Evolutionary conservation across 2,113 vertebrate genomes (phyloP), one percentile per base, ranked within the genome.

Genomic region (Pampusana beccarii): DNA sequence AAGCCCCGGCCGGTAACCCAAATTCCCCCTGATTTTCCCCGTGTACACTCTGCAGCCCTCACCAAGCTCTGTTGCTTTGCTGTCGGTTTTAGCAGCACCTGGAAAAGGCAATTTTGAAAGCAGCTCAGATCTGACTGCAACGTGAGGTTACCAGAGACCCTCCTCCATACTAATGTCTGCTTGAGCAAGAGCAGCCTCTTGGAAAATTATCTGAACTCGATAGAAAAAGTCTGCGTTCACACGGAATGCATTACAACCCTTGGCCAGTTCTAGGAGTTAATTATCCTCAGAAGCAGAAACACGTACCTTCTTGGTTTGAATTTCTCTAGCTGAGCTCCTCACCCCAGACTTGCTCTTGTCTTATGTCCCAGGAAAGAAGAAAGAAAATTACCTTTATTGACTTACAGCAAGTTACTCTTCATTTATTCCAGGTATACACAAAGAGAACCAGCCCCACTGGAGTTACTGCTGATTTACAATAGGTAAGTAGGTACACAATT

Each of bases 321-420:
- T 85, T 91, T 80, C 61, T 89, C 73, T 40, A 61, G 70, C 73
- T 9, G 24, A 91, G 89, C 80, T 92, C 84, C 79, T 88, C 42
- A 81, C 24, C 70, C 74, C 50, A 29, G 54, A 74, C 83, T 60
- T 33, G 8, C 56, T 77, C 81, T 72, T 80, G 44, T 87, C 85
- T 92, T 83, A 92, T 80, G 92, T 70, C 85, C 94, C 92, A 80
- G 56, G 36, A 62, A 97, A 92, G 75, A 1, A 60, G 46, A 78
- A 67, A 77, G 85, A 90, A 95, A 96, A 96, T 95, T 92, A 71
- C 74, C 93, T 95, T 92, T 93, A 97, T 82, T 96, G 94, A 93
- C 93, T 96, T 90, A 70, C 44, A 86, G 92, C 90, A 93, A 90
- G 93, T 85, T 93, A 33, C 73, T 88, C 88, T 78, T 96, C 20